Evolutionary conservation across 2,888 invertebrate species (phyloP), one percentile per base, ranked within the genome.

Genomic region (Caenorhabditis angaria): DNA sequence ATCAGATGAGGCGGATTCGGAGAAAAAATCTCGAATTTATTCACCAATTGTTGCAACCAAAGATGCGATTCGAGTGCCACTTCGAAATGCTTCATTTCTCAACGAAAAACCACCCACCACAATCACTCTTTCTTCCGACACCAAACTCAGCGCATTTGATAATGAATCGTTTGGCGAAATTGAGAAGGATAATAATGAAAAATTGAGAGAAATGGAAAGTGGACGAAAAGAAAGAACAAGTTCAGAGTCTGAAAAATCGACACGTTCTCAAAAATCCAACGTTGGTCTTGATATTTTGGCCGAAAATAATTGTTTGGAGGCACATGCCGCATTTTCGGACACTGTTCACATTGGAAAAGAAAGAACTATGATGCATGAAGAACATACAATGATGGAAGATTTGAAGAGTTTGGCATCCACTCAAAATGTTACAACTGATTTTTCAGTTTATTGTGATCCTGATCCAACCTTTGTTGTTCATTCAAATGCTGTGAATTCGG

Each of bases 311-410:
- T 64, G 61, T 50, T 50, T 63, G 12, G 73, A 73, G 28, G 73
- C 73, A 1, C 68, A 63, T 32, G 73, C 73, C 4, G 58, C 65
- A 61, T 73, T 73, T 55, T 73, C 73, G 0, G 73, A 73, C 8
- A 73, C 73, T 18, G 65, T 73, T 51, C 73, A 69, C 50, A 24
- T 73, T 12, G 67, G 57, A 0, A 27, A 41, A 47, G 47, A 54
- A 54, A 10, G 56, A 32, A 56, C 25, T 32, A 56, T 56, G 27
- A 14, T 56, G 41, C 14, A 18, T 14, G 41, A 41, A 12, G 41
- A 41, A 3, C 41, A 41, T 14, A 12, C 41, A 41, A 41, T 41
- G 41, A 41, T 41, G 41, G 41, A 41, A 5, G 41, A 41, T 3
- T 27, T 53, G 20, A 61, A 48, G 28, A 32, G 25, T 55, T 20